A percentile compares a stretch with the other conserved stretches of the same genome.
Evolutionary conservation across 2,797 vertebrate genomes (phyloP).

Genomic region (Sylvia borin): DNA sequence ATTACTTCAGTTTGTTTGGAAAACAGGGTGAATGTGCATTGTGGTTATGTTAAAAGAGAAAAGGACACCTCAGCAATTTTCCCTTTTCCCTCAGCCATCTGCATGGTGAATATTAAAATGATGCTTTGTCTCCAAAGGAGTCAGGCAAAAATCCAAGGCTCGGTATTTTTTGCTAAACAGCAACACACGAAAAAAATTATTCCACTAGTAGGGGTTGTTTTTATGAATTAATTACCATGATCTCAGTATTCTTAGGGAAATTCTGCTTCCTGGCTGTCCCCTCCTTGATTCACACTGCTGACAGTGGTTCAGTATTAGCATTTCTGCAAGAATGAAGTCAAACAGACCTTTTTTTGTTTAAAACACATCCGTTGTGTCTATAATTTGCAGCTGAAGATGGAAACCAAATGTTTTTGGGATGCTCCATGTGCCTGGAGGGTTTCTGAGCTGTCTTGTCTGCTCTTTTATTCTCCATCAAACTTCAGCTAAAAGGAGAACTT

Average conservation of each 20-base stretch:
- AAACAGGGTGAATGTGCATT: background rate
- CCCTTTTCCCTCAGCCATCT: background rate
- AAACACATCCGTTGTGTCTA: conserved; percentile 64
- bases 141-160: conserved; percentile 34
- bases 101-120: background rate
- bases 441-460: conserved; percentile 65
- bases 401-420: conserved; percentile 70
- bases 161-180: conserved; percentile 16
- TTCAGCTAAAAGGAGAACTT: conserved; percentile 43
- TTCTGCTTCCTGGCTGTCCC: conserved; percentile 50
- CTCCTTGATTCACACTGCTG: conserved; percentile 44
- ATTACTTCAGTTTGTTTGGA: background rate
- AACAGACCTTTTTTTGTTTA: conserved; percentile 67
- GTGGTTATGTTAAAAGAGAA: background rate
- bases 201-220: background rate
- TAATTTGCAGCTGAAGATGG: conserved; percentile 65
- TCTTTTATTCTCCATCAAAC: conserved; percentile 33
- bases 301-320: conserved; percentile 58
- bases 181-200: background rate
- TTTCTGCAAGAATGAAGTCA: conserved; percentile 67
- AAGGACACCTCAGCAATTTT: conserved; percentile 24
- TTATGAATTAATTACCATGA: conserved; percentile 50
- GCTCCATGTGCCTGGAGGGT: conserved; percentile 33
- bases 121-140: conserved; percentile 12
- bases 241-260: conserved; percentile 60